Base-by-base conservation (phyloP, 1,140 invertebrate species). In the Leptonema lineaticorne region DNA sequence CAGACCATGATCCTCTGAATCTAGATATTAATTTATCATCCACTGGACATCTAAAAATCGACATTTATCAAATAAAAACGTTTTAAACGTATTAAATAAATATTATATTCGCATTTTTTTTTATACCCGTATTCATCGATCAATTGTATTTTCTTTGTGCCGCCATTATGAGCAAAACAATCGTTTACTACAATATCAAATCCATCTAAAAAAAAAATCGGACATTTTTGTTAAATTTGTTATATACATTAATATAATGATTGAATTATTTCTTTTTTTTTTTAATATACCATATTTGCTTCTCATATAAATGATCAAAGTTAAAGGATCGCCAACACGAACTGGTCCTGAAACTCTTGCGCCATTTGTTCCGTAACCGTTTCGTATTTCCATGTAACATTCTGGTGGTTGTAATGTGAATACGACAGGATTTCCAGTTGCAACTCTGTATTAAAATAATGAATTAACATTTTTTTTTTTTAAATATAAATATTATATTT, bases 141-240 rank as follows among this genome's bases (percentile, higher is more conserved):
- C 33, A 97, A 83, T 75, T 95, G 92, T 74, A 97, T 94, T 73
- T 89, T 87, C 77, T 96, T 96, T 66, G 91, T 91, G 3, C 91
- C 94, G 48, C 94, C 94, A 82, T 97, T 97, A 78, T 97, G 94
- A 0, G 94, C 94, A 76, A 90, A 94, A 78, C 94, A 97, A 77
- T 96, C 94, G 77, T 95, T 97, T 4, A 97, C 94, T n/a, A 96
- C 92, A 69, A 97, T 94, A 76, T 97, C 94, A 76, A 96, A 97
- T 65, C 94, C 94, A 81, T 95, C 92, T 95, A 82, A 67, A 83
- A 79, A 62, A 69, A 58, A 63, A 58, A n/a, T n/a, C n/a, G n/a
- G n/a, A n/a, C n/a, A n/a, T n/a, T n/a, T n/a, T n/a, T n/a, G n/a
- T n/a, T 56, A 74, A 48, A 53, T 70, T 59, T 64, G 67, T 56